Evolutionary conservation across 2,113 vertebrate genomes (phyloP), one percentile per base, ranked within the genome.

Genomic region (Perccottus glenii): DNA sequence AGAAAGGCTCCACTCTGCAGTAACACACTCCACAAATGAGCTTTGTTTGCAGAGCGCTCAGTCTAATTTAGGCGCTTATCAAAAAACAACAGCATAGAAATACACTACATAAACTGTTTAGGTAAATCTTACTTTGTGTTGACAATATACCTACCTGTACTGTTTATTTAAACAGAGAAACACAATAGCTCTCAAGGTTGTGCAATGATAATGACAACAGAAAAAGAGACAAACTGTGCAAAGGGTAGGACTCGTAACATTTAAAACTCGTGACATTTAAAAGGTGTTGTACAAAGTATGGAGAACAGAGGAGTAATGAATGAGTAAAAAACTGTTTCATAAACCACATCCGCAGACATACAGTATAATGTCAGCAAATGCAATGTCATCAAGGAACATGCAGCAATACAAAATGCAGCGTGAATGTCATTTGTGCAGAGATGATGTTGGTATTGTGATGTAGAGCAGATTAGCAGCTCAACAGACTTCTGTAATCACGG

Each of bases 391-490:
- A 27, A 27, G 19, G 19, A 27, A 27, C 19, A 27, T 27, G 19
- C 19, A 27, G 19, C 3, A 27, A 27, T 27, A 27, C 19, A 27
- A 27, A 27, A 2, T 27, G 19, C 19, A 27, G 19, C 3, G 19
- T 27, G 19, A 27, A 27, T 27, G 19, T 27, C 3, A 27, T 35
- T 53, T 11, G 27, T 12, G 10, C 51, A 35, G 1, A 14, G 32
- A 53, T n/a, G 5, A 55, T 55, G 11, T 36, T 14, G 52, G 4
- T 80, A 75, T 78, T 73, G 71, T 70, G 85, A 81, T 85, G 67
- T 63, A 5, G 75, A 73, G 72, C 78, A 78, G 84, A 89, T 89
- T 89, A 88, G 56, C 44, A 38, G 73, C 68, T 83, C 36, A 67
- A 73, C 62, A 73, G 78, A 64, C 62, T 56, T 73, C 71, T 79